phyloP scores from a whole-genome alignment of 2,888 invertebrate species.

The Lochmaea crataegi region DNA sequence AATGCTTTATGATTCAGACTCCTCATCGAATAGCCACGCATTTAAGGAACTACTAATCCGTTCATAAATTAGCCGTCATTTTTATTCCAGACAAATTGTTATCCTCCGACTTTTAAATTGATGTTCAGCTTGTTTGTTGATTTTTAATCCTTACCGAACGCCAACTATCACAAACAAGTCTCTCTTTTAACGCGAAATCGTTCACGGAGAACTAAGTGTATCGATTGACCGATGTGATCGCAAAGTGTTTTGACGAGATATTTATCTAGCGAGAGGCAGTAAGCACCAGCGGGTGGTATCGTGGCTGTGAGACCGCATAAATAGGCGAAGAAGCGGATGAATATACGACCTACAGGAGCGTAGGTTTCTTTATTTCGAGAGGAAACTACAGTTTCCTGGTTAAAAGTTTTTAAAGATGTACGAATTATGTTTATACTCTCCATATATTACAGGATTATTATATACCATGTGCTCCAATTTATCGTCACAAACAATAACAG shows the following conservation, averaged over 20 bases:
- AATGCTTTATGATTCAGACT: too few species aligned
- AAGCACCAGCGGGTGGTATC: slow-evolving; percentile 18
- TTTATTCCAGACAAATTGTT: not conserved
- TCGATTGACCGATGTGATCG: slow-evolving; percentile 41
- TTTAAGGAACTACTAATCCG: too few species aligned
- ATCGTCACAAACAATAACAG: too few species aligned
- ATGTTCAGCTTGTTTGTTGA: not conserved
- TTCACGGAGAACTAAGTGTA: slow-evolving; percentile 18
- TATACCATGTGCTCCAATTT: too few species aligned
- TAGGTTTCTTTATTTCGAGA: not conserved
- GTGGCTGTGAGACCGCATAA: slow-evolving; percentile 32
- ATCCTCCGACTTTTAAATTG: not conserved
- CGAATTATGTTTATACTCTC: too few species aligned
- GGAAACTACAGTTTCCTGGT: not conserved
- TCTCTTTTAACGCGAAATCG: not conserved
- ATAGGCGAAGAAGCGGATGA: slow-evolving; percentile 33
- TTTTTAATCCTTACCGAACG: not conserved
- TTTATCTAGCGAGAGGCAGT: slow-evolving; percentile 34
- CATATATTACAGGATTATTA: too few species aligned
- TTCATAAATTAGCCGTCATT: not conserved
- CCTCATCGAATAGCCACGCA: too few species aligned
- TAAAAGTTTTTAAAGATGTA: too few species aligned
- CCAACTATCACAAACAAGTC: slow-evolving; percentile 1
- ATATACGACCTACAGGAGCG: slow-evolving; percentile 15
- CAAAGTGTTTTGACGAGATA: slow-evolving; percentile 42